Evolutionary conservation across 1,140 invertebrate species (phyloP), one percentile per base, ranked within the genome.

Genomic region (Aphis gossypii): DNA sequence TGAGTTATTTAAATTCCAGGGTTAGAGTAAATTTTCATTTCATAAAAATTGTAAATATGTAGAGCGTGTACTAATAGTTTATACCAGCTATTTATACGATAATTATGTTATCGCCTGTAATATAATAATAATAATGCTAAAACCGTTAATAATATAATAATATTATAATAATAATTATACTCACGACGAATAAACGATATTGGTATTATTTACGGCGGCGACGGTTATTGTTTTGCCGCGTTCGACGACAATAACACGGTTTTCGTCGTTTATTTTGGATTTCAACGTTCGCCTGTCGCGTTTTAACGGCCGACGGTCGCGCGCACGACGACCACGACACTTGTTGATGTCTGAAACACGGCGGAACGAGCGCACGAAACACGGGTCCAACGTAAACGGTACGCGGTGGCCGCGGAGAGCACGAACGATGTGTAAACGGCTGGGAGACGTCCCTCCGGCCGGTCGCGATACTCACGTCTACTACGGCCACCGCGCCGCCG

Each of bases 401-500:
- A 38, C 38, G n/a, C 82, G 82, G 82, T 88, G 44, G 14, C 86
- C 44, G 44, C 86, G 86, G 44, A 48, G 30, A 88, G 25, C 60
- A 35, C 86, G 46, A 30, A n/a, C 83, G 41, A 38, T 44, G 83
- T 38, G 83, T 38, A 30, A 21, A 46, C 46, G 86, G 11, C 44
- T 68, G 60, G 60, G 60, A 25, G 44, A 56, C 88, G 51, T 90
- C 51, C 88, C 51, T 90, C 88, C 48, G 51, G 88, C 8, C 48
- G 88, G n/a, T 38, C 35, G 51, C 88, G 88, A 25, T 90, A 56
- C 88, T 90, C 46, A 56, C 88, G 88, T 56, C 88, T 54, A 56
- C 87, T 21, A 51, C 48, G 21, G 87, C 21, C 88, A 54, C 51
- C n/a, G 86, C 84, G 84, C 44, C 86, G 86, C 86, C 35, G 51